Conservation (phyloP, 2,797 vertebrate species). For the Eulemur mongoz region DNA sequence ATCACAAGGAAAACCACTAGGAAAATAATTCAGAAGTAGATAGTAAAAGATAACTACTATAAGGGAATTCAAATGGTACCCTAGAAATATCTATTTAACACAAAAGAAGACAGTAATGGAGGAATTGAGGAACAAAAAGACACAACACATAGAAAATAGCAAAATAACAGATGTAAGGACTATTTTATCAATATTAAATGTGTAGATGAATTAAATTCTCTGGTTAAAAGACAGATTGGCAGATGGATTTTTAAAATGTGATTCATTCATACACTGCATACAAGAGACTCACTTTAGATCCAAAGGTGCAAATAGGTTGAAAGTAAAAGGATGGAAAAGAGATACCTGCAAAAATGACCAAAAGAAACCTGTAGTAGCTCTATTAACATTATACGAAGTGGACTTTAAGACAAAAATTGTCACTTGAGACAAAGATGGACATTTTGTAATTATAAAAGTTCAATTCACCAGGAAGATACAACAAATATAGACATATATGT, state of each 20-base stretch:
- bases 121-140: background rate
- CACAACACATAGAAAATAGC: background rate
- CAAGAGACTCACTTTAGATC: background rate
- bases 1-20: background rate
- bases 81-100: background rate
- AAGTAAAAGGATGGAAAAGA: background rate
- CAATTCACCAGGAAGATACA: background rate
- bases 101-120: background rate
- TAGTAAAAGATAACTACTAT: background rate
- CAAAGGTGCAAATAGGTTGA: background rate
- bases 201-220: background rate
- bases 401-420: background rate
- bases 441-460: background rate
- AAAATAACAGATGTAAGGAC: background rate
- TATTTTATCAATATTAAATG: constrained; percentile 1
- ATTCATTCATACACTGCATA: background rate
- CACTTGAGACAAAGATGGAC: background rate
- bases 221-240: background rate
- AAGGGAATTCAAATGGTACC: background rate
- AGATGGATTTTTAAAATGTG: background rate
- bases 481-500: background rate
- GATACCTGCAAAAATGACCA: background rate
- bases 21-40: constrained; percentile 1
- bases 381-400: background rate
- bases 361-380: background rate